Base-by-base conservation (phyloP, 2,888 invertebrate species). In the Ophion slaviceki region DNA sequence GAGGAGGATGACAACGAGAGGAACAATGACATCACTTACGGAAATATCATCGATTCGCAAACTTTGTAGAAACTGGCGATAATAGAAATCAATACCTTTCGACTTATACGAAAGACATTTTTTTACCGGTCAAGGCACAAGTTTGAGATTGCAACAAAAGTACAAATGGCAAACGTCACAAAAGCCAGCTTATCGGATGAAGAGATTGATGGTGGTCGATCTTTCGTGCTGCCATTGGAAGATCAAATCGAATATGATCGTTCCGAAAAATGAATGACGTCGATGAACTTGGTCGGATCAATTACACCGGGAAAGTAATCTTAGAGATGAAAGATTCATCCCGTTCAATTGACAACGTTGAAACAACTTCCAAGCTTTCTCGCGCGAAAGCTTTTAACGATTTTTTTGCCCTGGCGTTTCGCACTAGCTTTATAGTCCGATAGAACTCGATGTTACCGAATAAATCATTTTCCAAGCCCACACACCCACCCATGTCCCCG, bases 381-480 rank as follows among this genome's bases (percentile, higher is more conserved):
- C 17, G 17, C 4, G 47, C 59, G 28, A 74, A 62, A 64, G 53
- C 62, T 57, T 61, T 75, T 32, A 70, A 70, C 2, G 47, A 47
- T 53, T 76, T 40, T 72, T 76, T 28, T 78, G 45, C 64, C 14
- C 24, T 70, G 62, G 53, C 68, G 68, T 62, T 59, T 71, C 47
- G 57, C 36, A 40, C 40, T 32, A 20, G 40, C 61, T 59, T 40
- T 89, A 85, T 88, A 88, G 10, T 83, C 82, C 87, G 86, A 84
- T 79, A 62, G 62, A 88, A 87, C 86, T 86, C 83, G 75, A 85
- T 86, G 90, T 89, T 90, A 47, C 80, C 80, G 82, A 89, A 89
- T 90, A 89, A 89, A 89, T 89, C 84, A 75, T 84, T 83, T 10
- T 64, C 81, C 85, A 86, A 57, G 32, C 3, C n/a, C 24, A 14